Base-by-base conservation (phyloP, 2,888 invertebrate species). In the Dynastes tityus region DNA sequence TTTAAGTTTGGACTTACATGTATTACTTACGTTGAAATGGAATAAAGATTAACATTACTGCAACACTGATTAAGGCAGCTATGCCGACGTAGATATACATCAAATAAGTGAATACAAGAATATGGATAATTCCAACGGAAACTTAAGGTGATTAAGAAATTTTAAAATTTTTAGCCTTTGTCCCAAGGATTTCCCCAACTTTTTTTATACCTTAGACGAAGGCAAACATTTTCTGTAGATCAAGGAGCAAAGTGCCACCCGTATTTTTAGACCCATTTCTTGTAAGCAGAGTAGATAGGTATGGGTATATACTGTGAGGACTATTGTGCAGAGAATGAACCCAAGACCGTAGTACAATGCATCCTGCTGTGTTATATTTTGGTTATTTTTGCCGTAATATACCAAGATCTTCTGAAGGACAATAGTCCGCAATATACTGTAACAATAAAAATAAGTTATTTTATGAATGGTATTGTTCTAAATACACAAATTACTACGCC, bases 121-220 rank as follows among this genome's bases (percentile, higher is more conserved):
- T 93, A 87, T 96, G 94, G 0, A 96, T 87, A 0, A 96, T 96
- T 0, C 95, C 95, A 37, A 96, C 90, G 91, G 96, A 94, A 2
- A n/a, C n/a, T n/a, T n/a, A n/a, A n/a, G n/a, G 96, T 95, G 76
- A 95, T 90, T 13, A 93, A 91, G 2, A 94, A 93, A 89, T 94
- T 91, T 87, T n/a, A n/a, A n/a, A n/a, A n/a, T n/a, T n/a, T n/a
- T n/a, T n/a, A n/a, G n/a, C n/a, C n/a, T n/a, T n/a, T n/a, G n/a
- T n/a, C n/a, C n/a, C n/a, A n/a, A n/a, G n/a, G n/a, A n/a, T n/a
- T n/a, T n/a, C n/a, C n/a, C n/a, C n/a, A n/a, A n/a, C n/a, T n/a
- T n/a, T n/a, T n/a, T n/a, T n/a, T n/a, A n/a, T 63, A 96, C 89
- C 0, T 97, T 95, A 2, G 94, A 93, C 87, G 95, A 95, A 76